Evolutionary conservation across 1,140 invertebrate genomes (phyloP).

Genomic region (Pemphigus obesinymphae): DNA sequence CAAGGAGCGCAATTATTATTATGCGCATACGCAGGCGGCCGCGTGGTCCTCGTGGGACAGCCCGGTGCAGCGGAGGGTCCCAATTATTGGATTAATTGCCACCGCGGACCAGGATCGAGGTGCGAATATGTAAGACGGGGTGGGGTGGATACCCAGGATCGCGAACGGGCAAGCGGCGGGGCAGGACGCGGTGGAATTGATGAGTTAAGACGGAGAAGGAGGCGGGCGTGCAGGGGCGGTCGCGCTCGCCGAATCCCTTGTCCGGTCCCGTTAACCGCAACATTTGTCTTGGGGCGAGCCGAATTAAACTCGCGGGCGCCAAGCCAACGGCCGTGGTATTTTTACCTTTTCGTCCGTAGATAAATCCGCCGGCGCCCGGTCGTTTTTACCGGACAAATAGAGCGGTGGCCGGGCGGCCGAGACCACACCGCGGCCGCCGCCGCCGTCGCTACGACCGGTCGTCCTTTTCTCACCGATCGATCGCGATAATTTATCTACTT

Average conservation of each 20-base stretch:
- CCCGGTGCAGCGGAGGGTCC: not conserved
- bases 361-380: not conserved
- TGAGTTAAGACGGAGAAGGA: not conserved
- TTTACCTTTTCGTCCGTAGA: not conserved
- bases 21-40: no score
- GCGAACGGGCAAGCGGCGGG: not conserved
- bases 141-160: not conserved
- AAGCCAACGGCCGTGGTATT: not conserved
- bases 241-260: not conserved
- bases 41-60: not conserved
- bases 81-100: slow-evolving; percentile 41
- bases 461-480: no score
- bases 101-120: not conserved
- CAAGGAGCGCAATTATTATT: slow-evolving; percentile 20
- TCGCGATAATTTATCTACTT: not conserved
- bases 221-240: not conserved
- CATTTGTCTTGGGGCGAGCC: slow-evolving; percentile 20
- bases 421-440: no score
- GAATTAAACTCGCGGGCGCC: not conserved
- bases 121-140: not conserved
- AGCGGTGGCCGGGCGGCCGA: not conserved
- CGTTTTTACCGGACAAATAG: not conserved
- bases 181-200: not conserved
- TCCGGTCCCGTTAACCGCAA: slow-evolving; percentile 36
- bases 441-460: no score